Conservation (phyloP, 2,113 vertebrate genomes). For the Callospermophilus lateralis region DNA sequence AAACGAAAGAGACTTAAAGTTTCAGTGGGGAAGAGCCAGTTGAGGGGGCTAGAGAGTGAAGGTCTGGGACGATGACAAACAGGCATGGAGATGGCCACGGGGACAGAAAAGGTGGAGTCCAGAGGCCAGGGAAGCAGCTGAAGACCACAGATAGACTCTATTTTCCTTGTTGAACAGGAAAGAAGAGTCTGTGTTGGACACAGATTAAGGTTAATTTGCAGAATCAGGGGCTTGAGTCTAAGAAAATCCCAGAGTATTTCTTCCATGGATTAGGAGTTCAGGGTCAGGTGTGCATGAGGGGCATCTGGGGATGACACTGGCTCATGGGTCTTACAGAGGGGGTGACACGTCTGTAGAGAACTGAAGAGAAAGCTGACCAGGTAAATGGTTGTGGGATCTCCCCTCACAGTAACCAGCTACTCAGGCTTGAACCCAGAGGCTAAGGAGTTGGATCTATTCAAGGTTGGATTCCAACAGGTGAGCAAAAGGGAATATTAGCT, state of each 20-base stretch:
- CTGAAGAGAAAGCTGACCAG: background rate
- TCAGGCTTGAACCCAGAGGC: background rate
- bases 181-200: background rate
- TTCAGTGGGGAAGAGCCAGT: background rate
- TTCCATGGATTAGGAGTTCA: background rate
- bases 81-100: background rate
- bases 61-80: background rate
- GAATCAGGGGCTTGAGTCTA: background rate
- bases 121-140: background rate
- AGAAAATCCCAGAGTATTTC: background rate
- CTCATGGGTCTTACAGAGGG: background rate
- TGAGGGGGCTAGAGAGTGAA: background rate
- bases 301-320: background rate
- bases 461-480: background rate
- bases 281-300: background rate
- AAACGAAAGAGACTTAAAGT: conserved; percentile 9
- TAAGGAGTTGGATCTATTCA: background rate
- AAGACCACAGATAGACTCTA: background rate
- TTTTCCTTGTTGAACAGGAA: background rate
- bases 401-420: background rate
- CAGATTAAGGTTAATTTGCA: background rate
- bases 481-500: background rate
- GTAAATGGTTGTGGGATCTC: background rate
- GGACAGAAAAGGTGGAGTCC: background rate
- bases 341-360: background rate